Conservation (phyloP, 2,888 invertebrate species). For the Sipha maydis region DNA sequence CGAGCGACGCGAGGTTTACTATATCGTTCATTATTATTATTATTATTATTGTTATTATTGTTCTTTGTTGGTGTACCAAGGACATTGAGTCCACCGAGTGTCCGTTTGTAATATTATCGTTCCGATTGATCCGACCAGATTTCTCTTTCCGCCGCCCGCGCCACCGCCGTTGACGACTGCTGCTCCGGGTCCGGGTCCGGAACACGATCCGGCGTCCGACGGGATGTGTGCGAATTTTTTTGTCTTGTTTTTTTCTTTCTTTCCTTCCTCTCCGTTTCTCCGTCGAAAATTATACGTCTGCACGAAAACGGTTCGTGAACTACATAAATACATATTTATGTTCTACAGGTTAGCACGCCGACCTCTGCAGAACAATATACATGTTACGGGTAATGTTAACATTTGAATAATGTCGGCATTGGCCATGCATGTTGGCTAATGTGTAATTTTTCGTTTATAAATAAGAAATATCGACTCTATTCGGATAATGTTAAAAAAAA, state of each 20-base stretch:
- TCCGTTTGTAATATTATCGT: slow-evolving; percentile 41
- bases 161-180: not conserved
- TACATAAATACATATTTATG: not conserved
- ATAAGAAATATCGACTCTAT: no score
- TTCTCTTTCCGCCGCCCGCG: slow-evolving; percentile 50
- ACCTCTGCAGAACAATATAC: not conserved
- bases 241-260: not conserved
- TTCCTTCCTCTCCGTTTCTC: not conserved
- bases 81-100: slow-evolving; percentile 39
- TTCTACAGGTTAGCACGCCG: not conserved
- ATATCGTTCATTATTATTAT: not conserved
- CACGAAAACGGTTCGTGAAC: not conserved
- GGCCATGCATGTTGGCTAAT: no score
- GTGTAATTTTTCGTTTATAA: no score
- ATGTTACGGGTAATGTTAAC: no score
- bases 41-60: slow-evolving; percentile 40
- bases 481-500: no score
- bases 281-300: not conserved
- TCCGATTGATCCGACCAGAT: slow-evolving; percentile 41
- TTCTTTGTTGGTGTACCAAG: slow-evolving; percentile 56
- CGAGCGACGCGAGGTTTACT: not conserved
- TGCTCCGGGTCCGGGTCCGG: slow-evolving; percentile 40
- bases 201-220: not conserved
- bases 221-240: slow-evolving; percentile 25
- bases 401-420: no score